phyloP scores from a whole-genome alignment of 2,888 invertebrate species.

The Alloplasta piceator region DNA sequence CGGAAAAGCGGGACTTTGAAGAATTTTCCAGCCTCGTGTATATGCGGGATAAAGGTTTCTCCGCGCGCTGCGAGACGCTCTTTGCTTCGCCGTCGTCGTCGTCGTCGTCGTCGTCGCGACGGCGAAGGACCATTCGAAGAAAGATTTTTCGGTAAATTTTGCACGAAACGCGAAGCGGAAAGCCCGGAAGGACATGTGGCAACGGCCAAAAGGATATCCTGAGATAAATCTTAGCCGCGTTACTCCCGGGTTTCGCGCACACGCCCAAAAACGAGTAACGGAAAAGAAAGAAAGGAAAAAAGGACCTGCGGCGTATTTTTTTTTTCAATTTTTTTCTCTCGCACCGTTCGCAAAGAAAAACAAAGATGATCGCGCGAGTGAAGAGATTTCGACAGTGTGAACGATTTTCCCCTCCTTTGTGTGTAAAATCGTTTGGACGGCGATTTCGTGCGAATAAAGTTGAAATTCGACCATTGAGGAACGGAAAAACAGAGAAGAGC shows the following conservation, averaged over 20 bases:
- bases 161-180: conserved; percentile 59
- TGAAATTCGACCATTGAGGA: no score
- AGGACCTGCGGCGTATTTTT: neutral
- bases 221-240: conserved; percentile 62
- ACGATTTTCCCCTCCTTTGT: neutral
- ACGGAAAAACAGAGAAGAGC: no score
- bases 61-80: conserved; percentile 3
- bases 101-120: conserved; percentile 7
- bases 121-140: conserved; percentile 20
- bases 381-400: neutral
- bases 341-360: neutral
- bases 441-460: conserved; percentile 15
- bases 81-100: neutral
- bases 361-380: neutral
- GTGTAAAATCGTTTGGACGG: conserved; percentile 8
- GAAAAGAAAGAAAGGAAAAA: no score
- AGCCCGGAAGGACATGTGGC: conserved; percentile 62
- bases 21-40: conserved; percentile 33
- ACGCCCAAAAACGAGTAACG: conserved; percentile 20
- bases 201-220: conserved; percentile 64
- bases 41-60: conserved; percentile 39
- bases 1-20: conserved; percentile 36
- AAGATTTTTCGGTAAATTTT: conserved; percentile 63
- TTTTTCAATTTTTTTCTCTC: neutral
- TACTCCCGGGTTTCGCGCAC: conserved; percentile 18